phyloP scores from a whole-genome alignment of 1,140 invertebrate species.

The Gonatopus flavifemur region DNA sequence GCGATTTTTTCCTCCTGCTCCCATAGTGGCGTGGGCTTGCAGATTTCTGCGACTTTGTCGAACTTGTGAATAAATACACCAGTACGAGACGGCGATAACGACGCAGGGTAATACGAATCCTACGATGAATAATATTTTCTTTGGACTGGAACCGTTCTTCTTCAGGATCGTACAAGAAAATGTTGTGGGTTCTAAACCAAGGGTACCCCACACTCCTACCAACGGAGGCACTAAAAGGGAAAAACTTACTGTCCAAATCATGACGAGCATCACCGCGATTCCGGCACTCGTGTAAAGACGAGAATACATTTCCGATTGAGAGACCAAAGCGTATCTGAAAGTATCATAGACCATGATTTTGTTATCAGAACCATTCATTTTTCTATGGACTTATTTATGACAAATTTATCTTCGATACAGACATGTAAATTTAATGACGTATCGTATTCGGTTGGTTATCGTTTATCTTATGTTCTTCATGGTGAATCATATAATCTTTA shows the following conservation, averaged over 20 bases:
- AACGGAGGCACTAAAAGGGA: constrained; percentile 73
- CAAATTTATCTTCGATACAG: too few relatives aligned
- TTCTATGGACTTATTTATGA: too few relatives aligned
- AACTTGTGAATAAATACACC: constrained; percentile 83
- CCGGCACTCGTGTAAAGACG: constrained; percentile 71
- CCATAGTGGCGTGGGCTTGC: constrained; percentile 63
- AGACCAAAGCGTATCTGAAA: constrained; percentile 80
- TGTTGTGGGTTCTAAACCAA: constrained; percentile 74
- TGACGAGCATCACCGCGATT: constrained; percentile 73
- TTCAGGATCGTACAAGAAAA: constrained; percentile 86
- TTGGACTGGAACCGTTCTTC: constrained; percentile 77
- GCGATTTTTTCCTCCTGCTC: constrained; percentile 52
- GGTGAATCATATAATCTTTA: too few relatives aligned
- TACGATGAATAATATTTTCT: constrained; percentile 81
- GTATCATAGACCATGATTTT: too few relatives aligned
- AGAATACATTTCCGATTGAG: constrained; percentile 72
- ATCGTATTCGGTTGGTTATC: too few relatives aligned
- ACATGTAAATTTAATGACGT: too few relatives aligned
- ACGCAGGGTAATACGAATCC: constrained; percentile 80
- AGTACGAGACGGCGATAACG: constrained; percentile 80
- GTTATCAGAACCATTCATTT: too few relatives aligned
- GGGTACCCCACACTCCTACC: constrained; percentile 77
- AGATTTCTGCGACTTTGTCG: constrained; percentile 71
- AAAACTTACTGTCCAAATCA: constrained; percentile 70
- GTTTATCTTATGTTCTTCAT: too few relatives aligned